These are phyloP conservation scores for Chamaetylas fuelleborni DNA, from an alignment of 2,113 vertebrate genomes.

Conservation along the genomic window DNA sequence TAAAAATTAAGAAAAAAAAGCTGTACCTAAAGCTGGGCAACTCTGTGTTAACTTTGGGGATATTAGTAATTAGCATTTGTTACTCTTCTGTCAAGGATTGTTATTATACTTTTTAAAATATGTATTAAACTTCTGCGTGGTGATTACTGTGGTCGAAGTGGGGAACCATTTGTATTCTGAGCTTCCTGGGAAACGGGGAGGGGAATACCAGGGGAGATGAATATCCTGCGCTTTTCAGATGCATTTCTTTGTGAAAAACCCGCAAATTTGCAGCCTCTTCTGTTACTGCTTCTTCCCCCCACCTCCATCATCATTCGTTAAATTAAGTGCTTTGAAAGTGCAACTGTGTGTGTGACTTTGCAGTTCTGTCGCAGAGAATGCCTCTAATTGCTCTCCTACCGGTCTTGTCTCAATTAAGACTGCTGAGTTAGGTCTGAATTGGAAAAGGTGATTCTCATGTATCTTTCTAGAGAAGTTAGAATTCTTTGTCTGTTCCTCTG, in stretches of 20 bases:
- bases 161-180: neutral
- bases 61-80: neutral
- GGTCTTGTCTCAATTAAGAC: neutral
- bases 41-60: conserved; percentile 29
- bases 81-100: conserved; percentile 2
- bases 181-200: neutral
- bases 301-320: neutral
- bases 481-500: neutral
- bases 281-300: neutral
- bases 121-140: neutral
- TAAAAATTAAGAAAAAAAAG: neutral
- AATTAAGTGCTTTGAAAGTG: neutral
- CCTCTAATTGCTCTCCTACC: neutral
- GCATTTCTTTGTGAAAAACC: neutral
- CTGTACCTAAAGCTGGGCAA: neutral
- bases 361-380: neutral
- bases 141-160: neutral
- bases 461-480: neutral
- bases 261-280: neutral
- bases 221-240: neutral
- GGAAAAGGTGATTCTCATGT: neutral
- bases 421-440: neutral
- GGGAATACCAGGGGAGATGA: neutral
- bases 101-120: neutral
- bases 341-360: neutral